Evolutionary conservation across 1,140 invertebrate species (phyloP), one percentile per base, ranked within the genome.

Genomic region (Megathymus violae): DNA sequence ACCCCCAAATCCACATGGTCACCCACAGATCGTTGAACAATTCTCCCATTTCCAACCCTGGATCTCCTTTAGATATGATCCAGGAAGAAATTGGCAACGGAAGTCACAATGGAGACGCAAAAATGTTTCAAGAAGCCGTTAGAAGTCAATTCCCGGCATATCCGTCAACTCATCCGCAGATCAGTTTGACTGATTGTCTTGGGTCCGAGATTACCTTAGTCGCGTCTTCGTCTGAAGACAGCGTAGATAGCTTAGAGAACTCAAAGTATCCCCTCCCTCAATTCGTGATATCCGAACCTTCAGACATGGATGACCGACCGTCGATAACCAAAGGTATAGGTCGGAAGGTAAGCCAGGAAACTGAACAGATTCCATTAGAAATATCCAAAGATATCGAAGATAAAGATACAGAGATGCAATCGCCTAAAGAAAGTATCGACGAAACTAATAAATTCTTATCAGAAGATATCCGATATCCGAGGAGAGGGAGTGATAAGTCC

Each of bases 141-240:
- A 69, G 68, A 44, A 56, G 46, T 4, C 63, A 73, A 11, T 78
- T 75, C 44, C 69, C 68, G 10, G 64, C 43, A 17, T 79, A 76
- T 40, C 56, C 59, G 1, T 48, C 83, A 0, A 79, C 73, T 0
- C 93, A 95, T 76, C 97, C 97, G 0, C 97, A 97, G 88, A 98
- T 98, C 66, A 97, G 96, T 70, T 93, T 98, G 3, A 98, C 97
- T 0, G 97, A 98, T 82, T 96, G 97, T 61, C 91, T 96, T 27
- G 96, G 96, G n/a, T 96, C 95, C 14, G 96, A 96, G 84, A 94
- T 96, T 0, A 96, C 95, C 0, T 81, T 97, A 31, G 93, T 96
- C 0, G 95, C 94, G 1, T 94, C 94, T 3, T 95, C 94, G 0
- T 94, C 93, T 0, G 93, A 94, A 67, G 94, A 94, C 60, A 95